Percentiles rank a stretch among this genome's conserved stretches.
Evolutionary conservation across 2,797 vertebrate genomes (phyloP).

Genomic region (Microctenopoma stevenorrisi): DNA sequence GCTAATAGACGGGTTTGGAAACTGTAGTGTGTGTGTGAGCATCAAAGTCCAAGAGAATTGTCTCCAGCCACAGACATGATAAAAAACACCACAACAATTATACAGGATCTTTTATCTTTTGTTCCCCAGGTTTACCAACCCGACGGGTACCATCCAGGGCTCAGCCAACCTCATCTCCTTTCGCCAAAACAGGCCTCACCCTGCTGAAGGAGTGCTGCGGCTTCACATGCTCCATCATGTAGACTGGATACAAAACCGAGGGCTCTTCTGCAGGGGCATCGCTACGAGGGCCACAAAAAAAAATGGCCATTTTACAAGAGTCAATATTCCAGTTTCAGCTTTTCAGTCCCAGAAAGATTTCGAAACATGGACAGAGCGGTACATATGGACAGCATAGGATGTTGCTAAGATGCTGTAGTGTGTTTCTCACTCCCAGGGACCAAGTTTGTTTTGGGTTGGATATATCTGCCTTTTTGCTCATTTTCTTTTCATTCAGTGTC

Average conservation of each 20-base stretch:
- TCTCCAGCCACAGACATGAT: background rate
- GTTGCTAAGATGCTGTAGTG: slow-evolving; percentile 5
- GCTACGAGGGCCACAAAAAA: slow-evolving; percentile 19
- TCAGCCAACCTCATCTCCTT: slow-evolving; percentile 83
- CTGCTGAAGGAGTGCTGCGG: slow-evolving; percentile 92
- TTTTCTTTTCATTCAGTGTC: background rate
- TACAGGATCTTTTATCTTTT: background rate
- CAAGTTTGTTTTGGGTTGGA: slow-evolving; percentile 4
- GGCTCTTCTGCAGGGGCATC: background rate
- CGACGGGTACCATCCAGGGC: slow-evolving; percentile 77
- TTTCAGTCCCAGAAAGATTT: slow-evolving; percentile 44
- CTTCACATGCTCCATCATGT: slow-evolving; percentile 92
- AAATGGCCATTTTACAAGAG: slow-evolving; percentile 22
- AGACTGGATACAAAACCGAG: slow-evolving; percentile 47
- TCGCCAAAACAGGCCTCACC: slow-evolving; percentile 87
- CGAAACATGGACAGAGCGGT: slow-evolving; percentile 21
- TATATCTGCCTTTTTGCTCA: slow-evolving; percentile 7
- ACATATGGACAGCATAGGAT: slow-evolving; percentile 1
- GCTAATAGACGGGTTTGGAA: background rate
- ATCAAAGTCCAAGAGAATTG: background rate
- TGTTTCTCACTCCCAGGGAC: slow-evolving; percentile 13
- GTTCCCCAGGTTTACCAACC: slow-evolving; percentile 68
- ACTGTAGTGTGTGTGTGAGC: background rate
- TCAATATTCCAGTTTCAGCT: slow-evolving; percentile 49
- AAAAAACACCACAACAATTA: background rate